These are phyloP conservation scores for Fregata magnificens DNA, from an alignment of 2,113 vertebrate species.

Conservation along the genomic window DNA sequence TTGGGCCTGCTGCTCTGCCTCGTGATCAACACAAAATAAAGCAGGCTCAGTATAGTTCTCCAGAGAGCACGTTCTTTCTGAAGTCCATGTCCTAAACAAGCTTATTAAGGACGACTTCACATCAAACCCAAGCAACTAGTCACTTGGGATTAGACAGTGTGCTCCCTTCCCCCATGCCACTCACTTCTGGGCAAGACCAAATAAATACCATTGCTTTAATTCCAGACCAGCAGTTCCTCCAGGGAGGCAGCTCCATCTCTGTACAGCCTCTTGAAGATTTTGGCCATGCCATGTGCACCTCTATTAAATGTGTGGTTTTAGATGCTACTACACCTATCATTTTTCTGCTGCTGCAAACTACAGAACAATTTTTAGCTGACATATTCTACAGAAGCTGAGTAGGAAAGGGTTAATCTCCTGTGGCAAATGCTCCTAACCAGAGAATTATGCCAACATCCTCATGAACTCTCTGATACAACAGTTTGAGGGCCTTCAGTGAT, in stretches of 20 bases:
- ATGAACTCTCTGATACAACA: not conserved
- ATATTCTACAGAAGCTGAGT: not conserved
- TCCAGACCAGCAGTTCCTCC: not conserved
- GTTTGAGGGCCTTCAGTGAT: not conserved
- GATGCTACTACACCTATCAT: not conserved
- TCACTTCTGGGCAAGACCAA: not conserved
- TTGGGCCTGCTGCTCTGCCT: not conserved
- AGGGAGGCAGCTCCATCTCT: not conserved
- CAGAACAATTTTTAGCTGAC: not conserved
- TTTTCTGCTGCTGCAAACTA: not conserved
- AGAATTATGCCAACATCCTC: not conserved
- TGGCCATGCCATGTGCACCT: not conserved
- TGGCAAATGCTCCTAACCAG: not conserved
- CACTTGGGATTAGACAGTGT: not conserved
- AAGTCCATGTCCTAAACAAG: not conserved
- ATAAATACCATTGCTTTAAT: not conserved
- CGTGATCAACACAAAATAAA: not conserved
- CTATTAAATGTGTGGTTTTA: not conserved
- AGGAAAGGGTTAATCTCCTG: not conserved
- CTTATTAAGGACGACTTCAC: not conserved
- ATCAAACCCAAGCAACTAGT: conserved; percentile 17
- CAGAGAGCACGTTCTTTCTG: not conserved
- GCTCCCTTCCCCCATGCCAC: not conserved
- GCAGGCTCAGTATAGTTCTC: not conserved
- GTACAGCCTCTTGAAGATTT: not conserved